A percentile compares a stretch with the other conserved stretches of the same genome.
Evolutionary conservation across 2,888 invertebrate species (phyloP).

Genomic region (Leptinotarsa haldemani): DNA sequence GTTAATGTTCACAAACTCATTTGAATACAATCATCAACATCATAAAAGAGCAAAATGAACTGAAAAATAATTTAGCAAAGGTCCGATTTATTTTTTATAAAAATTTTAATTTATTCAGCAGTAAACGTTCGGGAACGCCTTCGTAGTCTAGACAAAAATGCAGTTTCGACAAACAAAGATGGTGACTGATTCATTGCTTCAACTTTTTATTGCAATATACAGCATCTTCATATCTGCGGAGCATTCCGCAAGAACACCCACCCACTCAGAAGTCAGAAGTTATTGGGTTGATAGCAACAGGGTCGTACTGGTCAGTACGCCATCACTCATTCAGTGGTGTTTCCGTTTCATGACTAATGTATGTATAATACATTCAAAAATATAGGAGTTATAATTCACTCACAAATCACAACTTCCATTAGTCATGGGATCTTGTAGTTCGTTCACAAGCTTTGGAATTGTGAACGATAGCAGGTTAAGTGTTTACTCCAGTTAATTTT

Average conservation of each 20-base stretch:
- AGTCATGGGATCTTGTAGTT: no score
- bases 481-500: no score
- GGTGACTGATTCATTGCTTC: conserved; percentile 57
- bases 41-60: conserved; percentile 24
- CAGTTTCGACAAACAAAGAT: conserved; percentile 53
- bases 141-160: conserved; percentile 56
- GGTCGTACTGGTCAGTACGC: not conserved
- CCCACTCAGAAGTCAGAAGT: conserved; percentile 43
- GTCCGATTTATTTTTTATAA: conserved; percentile 32
- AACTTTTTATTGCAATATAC: conserved; percentile 58
- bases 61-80: conserved; percentile 24
- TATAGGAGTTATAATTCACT: not conserved
- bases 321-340: not conserved
- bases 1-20: conserved; percentile 11
- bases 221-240: conserved; percentile 53
- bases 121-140: conserved; percentile 47
- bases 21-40: conserved; percentile 31
- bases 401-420: no score
- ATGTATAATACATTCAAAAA: not conserved
- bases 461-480: no score
- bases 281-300: conserved; percentile 7
- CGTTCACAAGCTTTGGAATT: no score
- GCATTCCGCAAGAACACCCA: conserved; percentile 53
- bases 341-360: not conserved
- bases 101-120: conserved; percentile 44